Percentiles rank a stretch among this genome's conserved stretches.
Evolutionary conservation across 2,797 vertebrate species (phyloP).

Genomic region (Corythornis leucogaster): DNA sequence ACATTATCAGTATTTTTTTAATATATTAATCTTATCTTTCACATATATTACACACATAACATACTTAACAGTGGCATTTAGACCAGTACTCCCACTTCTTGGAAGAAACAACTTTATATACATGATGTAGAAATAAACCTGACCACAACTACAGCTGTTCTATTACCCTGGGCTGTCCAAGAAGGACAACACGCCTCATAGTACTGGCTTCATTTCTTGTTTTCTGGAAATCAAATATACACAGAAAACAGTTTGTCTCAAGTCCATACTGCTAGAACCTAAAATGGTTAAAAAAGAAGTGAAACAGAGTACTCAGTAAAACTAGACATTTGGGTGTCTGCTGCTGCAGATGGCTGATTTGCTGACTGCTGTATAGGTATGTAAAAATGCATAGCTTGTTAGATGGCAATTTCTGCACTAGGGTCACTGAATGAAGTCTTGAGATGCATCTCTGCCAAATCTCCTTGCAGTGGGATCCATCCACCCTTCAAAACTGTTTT

Average conservation of each 20-base stretch:
- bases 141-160: background rate
- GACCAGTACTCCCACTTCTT: background rate
- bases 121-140: slow-evolving; percentile 62
- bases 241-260: background rate
- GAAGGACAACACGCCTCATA: background rate
- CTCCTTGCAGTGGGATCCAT: no score
- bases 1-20: background rate
- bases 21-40: background rate
- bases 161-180: background rate
- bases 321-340: background rate
- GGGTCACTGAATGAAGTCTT: background rate
- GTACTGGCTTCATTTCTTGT: background rate
- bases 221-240: background rate
- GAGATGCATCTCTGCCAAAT: background rate
- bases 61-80: slow-evolving; percentile 52
- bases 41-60: no score
- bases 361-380: background rate
- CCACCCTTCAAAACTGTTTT: background rate
- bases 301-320: background rate
- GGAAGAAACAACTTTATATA: slow-evolving; percentile 25
- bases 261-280: background rate
- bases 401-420: background rate
- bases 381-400: background rate
- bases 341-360: background rate
- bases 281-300: background rate